Evolutionary conservation across 2,888 invertebrate genomes (phyloP), one percentile per base, ranked within the genome.

Genomic region (Alloplasta piceator): DNA sequence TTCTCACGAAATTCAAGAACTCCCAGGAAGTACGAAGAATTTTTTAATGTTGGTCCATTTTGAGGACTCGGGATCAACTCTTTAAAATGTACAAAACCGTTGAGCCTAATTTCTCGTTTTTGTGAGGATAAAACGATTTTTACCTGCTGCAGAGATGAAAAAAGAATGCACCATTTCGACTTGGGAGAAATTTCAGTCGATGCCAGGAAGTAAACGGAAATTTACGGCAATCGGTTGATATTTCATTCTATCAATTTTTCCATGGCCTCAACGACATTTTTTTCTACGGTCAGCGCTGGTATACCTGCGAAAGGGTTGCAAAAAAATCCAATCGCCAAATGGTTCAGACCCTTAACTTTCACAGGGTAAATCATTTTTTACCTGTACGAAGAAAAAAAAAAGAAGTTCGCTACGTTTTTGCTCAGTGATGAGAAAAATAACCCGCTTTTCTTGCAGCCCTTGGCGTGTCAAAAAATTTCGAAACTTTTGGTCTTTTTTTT

Each of bases 191-290:
- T 26, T 26, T 26, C 26, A 26, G 1, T 26, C 26, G 26, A 26
- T 26, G 26, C 26, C 26, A 26, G 75, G 50, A 74, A 58, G 74
- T 70, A 71, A 79, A 79, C 79, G 70, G 64, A 70, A 63, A 60
- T 39, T 14, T 41, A 5, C n/a, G 26, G 12, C 9, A 58, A 63
- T 5, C 39, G 60, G 56, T 66, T 63, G 73, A 48, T 48, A 77
- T 6, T 36, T 63, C 48, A n/a, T 48, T 68, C 56, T 50, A 64
- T 46, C 43, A 72, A 73, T 68, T 58, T 26, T 1, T 58, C 38
- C 4, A 41, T 10, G 16, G 39, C 12, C 58, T 39, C 39, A 63
- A 80, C 50, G 67, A 56, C 71, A 12, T 71, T 26, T 26, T 68
- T 66, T 48, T 39, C 12, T 48, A 39, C 41, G 52, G 3, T 6